Conservation (phyloP, 1,140 invertebrate species). For the Magallana gigas region DNA sequence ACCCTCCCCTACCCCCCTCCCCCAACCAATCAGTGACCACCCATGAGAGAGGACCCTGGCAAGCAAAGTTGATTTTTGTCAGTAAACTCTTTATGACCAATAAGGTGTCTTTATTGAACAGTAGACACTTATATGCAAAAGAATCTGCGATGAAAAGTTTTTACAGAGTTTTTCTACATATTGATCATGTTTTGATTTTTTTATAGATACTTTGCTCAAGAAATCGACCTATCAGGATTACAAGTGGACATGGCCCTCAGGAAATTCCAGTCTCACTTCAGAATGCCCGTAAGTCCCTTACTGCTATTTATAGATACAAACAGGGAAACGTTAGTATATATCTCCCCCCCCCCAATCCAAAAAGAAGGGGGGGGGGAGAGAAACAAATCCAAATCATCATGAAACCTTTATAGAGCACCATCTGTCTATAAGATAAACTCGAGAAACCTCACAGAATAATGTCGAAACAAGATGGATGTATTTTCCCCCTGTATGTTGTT, state of each 20-base stretch:
- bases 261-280: conserved; percentile 97
- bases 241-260: conserved; percentile 98
- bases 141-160: no score
- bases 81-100: no score
- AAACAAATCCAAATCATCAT: not conserved
- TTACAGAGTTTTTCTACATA: no score
- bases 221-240: conserved; percentile 96
- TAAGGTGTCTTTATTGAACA: no score
- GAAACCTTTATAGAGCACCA: not conserved
- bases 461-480: conserved; percentile 10
- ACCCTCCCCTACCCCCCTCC: no score
- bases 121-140: no score
- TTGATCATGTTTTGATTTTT: conserved; percentile 39
- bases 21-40: no score
- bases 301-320: not conserved
- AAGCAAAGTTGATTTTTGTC: no score
- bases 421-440: conserved; percentile 20
- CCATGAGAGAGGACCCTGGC: no score
- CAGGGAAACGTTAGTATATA: no score
- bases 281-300: conserved; percentile 88
- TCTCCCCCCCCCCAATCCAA: not conserved
- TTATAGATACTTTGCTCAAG: conserved; percentile 93
- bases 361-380: not conserved
- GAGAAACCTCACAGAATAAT: not conserved
- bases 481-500: conserved; percentile 1